Base-by-base conservation (phyloP, 2,113 vertebrate species). In the Hippocampus barbouri region DNA sequence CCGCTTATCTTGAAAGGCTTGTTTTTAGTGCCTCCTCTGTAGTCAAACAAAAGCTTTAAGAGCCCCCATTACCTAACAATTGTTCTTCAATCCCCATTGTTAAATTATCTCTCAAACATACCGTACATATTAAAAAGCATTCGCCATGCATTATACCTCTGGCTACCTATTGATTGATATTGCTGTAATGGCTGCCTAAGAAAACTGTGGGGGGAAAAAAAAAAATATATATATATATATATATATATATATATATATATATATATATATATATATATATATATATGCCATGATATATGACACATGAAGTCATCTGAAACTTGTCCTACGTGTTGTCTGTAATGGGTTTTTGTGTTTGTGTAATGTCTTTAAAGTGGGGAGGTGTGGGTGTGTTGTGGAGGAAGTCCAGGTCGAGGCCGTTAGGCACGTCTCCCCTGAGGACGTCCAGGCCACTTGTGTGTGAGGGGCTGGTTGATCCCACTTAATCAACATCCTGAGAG, bases 401-500 rank as follows among this genome's bases (percentile, higher is more conserved):
- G 74, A 79, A 78, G 76, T 66, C 83, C 54, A 65, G 73, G 62
- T 59, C 70, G 70, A 70, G 66, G 72, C 72, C 21, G 71, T 76
- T 74, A 82, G 73, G 78, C 69, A 72, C 73, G 61, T 76, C 76
- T 82, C 82, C 80, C 84, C 77, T 71, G 80, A 83, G 83, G 85
- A 88, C 70, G 27, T 76, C 75, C 73, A 57, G 78, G 75, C 81
- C 79, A 79, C 85, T 89, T 88, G 83, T 88, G 85, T 83, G 73
- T 85, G 73, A 84, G 80, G 78, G 76, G 82, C 78, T 83, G 86
- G 85, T 90, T 92, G 87, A 90, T 90, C 84, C 91, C 81, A 88
- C 84, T 91, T 91, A 91, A 92, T 91, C 88, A 91, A 82, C 89
- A 86, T 85, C 85, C 86, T 80, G 83, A 87, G 87, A 87, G 82